Percentiles rank a stretch among this genome's conserved stretches.
Conservation (phyloP, 1,140 invertebrate species). For the Apis cerana region DNA sequence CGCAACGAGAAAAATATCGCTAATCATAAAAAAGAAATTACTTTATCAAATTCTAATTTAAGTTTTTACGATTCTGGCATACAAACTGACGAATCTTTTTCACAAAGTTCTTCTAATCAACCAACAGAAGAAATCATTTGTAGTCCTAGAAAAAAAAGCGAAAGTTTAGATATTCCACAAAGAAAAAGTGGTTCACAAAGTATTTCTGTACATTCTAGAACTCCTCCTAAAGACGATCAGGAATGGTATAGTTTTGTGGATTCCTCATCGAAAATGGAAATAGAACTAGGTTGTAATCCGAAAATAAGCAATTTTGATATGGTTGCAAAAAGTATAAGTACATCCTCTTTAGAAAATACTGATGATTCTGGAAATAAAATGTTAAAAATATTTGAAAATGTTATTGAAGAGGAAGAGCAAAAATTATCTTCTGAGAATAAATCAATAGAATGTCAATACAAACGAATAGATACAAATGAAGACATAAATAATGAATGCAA, state of each 20-base stretch:
- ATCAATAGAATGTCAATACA: background rate
- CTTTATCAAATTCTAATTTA: background rate
- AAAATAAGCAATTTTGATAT: constrained; percentile 65
- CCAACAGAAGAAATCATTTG: constrained; percentile 37
- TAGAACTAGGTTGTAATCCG: constrained; percentile 69
- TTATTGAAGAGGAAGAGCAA: constrained; percentile 34
- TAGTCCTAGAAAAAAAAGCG: constrained; percentile 68
- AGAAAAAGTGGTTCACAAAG: constrained; percentile 53
- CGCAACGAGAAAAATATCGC: background rate
- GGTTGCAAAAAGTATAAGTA: constrained; percentile 52
- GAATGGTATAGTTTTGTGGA: constrained; percentile 61
- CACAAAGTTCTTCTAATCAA: constrained; percentile 41
- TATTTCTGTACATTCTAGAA: constrained; percentile 52
- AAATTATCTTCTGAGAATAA: background rate
- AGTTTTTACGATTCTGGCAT: constrained; percentile 64
- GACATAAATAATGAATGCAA: constrained; percentile 1
- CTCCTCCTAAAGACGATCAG: constrained; percentile 33
- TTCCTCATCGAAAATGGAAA: constrained; percentile 35
- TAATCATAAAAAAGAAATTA: background rate
- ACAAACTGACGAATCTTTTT: constrained; percentile 61
- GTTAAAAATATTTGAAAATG: constrained; percentile 41
- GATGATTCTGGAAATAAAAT: background rate
- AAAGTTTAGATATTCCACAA: constrained; percentile 70
- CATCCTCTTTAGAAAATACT: background rate
- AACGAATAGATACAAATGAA: background rate